Percentiles rank a stretch among this genome's conserved stretches.
These are phyloP conservation scores for Calameuta filiformis DNA, from an alignment of 2,888 invertebrate species.

Conservation along the genomic window DNA sequence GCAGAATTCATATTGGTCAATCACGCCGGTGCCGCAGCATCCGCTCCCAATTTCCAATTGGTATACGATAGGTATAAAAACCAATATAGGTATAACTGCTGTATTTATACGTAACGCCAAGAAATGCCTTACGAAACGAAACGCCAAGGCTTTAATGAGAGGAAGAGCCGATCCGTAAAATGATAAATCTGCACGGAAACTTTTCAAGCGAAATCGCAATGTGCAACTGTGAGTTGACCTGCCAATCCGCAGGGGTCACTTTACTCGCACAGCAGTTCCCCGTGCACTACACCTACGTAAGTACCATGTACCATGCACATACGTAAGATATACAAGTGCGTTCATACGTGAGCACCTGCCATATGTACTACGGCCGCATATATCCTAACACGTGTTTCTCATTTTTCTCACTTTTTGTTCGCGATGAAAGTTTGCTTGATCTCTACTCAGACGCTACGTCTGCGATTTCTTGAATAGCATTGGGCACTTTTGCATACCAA, in stretches of 20 bases:
- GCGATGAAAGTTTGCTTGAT: not conserved
- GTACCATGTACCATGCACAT: not conserved
- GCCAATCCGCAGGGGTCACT: not conserved
- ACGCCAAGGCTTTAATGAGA: not conserved
- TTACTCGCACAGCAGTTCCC: not conserved
- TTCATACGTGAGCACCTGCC: not conserved
- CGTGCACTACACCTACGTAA: not conserved
- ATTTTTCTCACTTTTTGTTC: not conserved
- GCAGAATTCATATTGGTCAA: not conserved
- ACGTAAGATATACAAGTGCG: not conserved
- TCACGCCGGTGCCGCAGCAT: not conserved
- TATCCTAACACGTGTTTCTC: not conserved
- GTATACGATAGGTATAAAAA: not conserved
- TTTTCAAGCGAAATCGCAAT: not conserved
- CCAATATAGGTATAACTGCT: not conserved
- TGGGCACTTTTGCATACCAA: not conserved
- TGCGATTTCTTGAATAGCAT: not conserved
- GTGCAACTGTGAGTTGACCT: not conserved
- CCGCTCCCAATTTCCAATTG: not conserved
- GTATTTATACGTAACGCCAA: not conserved
- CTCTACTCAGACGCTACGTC: not conserved
- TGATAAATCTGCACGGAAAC: not conserved
- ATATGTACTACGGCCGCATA: not conserved
- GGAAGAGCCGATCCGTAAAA: not conserved
- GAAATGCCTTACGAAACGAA: not conserved